These are phyloP conservation scores for Archivesica marissinica DNA, from an alignment of 1,140 invertebrate genomes.

Conservation along the genomic window DNA sequence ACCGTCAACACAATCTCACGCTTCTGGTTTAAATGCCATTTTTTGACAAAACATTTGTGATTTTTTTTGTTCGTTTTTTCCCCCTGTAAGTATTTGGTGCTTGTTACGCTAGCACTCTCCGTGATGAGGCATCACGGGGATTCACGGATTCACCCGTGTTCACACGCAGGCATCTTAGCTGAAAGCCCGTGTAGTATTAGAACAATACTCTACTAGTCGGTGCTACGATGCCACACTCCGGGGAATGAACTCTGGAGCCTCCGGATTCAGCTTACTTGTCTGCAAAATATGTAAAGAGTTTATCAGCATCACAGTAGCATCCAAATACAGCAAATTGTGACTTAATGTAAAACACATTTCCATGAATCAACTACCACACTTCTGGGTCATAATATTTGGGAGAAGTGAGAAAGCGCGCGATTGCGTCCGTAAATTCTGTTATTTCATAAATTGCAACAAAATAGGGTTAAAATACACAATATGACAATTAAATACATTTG, in stretches of 20 bases:
- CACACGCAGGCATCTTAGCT: background rate
- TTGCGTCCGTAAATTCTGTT: too few species aligned
- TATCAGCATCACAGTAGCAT: too few species aligned
- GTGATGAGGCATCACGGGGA: background rate
- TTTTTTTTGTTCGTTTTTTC: background rate
- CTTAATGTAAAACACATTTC: too few species aligned
- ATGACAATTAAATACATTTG: too few species aligned
- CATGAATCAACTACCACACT: too few species aligned
- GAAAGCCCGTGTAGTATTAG: conserved; percentile 33
- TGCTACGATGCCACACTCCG: conserved; percentile 17
- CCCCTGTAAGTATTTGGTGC: background rate
- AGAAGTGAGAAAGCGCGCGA: too few species aligned
- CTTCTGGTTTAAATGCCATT: background rate
- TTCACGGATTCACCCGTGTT: background rate
- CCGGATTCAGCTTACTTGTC: conserved; percentile 46
- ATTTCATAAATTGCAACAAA: too few species aligned
- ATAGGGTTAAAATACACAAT: too few species aligned
- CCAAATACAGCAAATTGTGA: too few species aligned
- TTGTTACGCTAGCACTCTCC: background rate
- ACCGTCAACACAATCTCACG: background rate
- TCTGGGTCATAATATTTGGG: too few species aligned
- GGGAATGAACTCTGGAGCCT: conserved; percentile 46
- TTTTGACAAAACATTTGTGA: background rate
- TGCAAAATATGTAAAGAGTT: conserved; percentile 28
- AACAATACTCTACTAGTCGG: background rate